A percentile compares a stretch with the other conserved stretches of the same genome.
These are phyloP conservation scores for Myopa testacea DNA, from an alignment of 2,888 invertebrate species.

Conservation along the genomic window DNA sequence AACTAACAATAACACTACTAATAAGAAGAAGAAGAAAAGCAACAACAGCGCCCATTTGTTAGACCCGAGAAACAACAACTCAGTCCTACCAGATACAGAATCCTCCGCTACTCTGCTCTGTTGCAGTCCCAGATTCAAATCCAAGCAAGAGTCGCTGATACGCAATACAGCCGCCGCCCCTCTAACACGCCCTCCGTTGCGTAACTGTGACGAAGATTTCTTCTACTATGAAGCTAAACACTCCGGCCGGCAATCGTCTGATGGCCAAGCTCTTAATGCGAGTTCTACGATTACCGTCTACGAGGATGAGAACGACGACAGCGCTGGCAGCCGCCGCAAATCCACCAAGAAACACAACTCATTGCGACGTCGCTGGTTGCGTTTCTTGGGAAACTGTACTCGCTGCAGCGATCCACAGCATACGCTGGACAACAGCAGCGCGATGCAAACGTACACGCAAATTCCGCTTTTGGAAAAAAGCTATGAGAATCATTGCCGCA, in stretches of 20 bases:
- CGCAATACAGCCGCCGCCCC: slow-evolving; percentile 7
- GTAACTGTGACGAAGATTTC: slow-evolving; percentile 46
- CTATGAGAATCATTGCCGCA: slow-evolving; percentile 43
- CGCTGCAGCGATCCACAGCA: slow-evolving; percentile 56
- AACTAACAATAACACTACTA: slow-evolving; percentile 5
- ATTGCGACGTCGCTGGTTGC: slow-evolving; percentile 54
- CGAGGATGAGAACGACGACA: slow-evolving; percentile 15
- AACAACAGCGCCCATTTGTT: slow-evolving; percentile 50
- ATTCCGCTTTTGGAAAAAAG: slow-evolving; percentile 55
- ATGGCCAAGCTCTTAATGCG: background rate
- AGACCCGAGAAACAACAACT: slow-evolving; percentile 58
- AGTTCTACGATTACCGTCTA: background rate
- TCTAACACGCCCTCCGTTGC: background rate
- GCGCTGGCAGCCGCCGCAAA: background rate
- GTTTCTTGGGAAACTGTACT: slow-evolving; percentile 59
- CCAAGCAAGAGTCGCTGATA: background rate
- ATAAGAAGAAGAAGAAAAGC: slow-evolving; percentile 37
- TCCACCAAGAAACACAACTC: slow-evolving; percentile 48
- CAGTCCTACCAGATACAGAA: slow-evolving; percentile 60
- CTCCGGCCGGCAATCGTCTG: slow-evolving; percentile 50
- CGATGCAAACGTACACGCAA: slow-evolving; percentile 55
- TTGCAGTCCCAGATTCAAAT: slow-evolving; percentile 42
- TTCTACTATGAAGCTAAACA: slow-evolving; percentile 48
- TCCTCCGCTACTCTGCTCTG: slow-evolving; percentile 49
- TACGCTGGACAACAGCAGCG: slow-evolving; percentile 47